A percentile compares a stretch with the other conserved stretches of the same genome.
Evolutionary conservation across 2,888 invertebrate genomes (phyloP).

Genomic region (Volucella bombylans): DNA sequence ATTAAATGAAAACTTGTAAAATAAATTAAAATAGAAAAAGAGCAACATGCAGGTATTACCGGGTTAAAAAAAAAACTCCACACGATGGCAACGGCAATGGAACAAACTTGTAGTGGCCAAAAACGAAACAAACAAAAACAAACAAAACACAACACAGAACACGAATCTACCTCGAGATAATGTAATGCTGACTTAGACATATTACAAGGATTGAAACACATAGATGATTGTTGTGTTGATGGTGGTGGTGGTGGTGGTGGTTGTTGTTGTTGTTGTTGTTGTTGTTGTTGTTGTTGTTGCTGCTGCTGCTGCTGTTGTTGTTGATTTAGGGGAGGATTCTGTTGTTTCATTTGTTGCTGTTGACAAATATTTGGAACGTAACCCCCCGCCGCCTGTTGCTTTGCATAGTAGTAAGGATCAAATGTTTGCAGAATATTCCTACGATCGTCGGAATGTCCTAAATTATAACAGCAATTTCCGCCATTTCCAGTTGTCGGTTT

Average conservation of each 20-base stretch:
- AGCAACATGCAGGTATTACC: slow-evolving; percentile 30
- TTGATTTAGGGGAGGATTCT: not conserved
- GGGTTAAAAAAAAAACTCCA: slow-evolving; percentile 27
- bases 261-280: slow-evolving; percentile 75
- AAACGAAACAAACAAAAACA: slow-evolving; percentile 37
- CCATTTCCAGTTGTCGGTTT: slow-evolving; percentile 70
- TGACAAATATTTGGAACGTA: slow-evolving; percentile 52
- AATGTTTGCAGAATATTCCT: slow-evolving; percentile 79
- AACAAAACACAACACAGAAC: slow-evolving; percentile 47
- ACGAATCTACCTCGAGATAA: slow-evolving; percentile 81
- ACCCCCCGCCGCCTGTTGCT: slow-evolving; percentile 75
- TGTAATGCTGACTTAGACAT: slow-evolving; percentile 81
- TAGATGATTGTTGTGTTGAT: slow-evolving; percentile 78
- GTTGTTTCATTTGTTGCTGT: slow-evolving; percentile 50
- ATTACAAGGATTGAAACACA: slow-evolving; percentile 77
- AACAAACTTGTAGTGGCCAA: slow-evolving; percentile 4
- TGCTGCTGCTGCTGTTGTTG: slow-evolving; percentile 75
- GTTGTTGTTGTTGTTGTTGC: slow-evolving; percentile 53
- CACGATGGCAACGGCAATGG: slow-evolving; percentile 28
- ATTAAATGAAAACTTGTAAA: slow-evolving; percentile 13
- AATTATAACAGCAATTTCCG: slow-evolving; percentile 61
- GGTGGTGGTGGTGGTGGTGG: slow-evolving; percentile 72
- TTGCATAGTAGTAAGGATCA: slow-evolving; percentile 80
- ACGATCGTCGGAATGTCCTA: slow-evolving; percentile 69
- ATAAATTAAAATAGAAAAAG: slow-evolving; percentile 12